Evolutionary conservation across 1,140 invertebrate genomes (phyloP).

Genomic region (Drosophila dunni): DNA sequence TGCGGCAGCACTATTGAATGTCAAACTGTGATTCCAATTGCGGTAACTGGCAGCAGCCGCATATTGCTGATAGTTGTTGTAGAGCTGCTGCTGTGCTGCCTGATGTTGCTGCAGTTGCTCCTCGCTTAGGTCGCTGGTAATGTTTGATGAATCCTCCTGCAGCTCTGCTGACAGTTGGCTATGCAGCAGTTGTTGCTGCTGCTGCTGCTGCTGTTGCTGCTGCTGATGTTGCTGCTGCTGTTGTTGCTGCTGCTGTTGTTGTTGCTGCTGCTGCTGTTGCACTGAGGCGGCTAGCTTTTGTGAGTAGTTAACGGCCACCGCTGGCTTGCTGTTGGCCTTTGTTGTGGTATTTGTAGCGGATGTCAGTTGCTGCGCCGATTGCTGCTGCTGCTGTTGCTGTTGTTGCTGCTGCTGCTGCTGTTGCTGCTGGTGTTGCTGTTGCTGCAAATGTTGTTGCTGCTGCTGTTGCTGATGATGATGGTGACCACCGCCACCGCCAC

Average conservation of each 20-base stretch:
- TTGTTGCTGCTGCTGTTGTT: slow-evolving; percentile 57
- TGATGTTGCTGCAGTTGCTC: slow-evolving; percentile 82
- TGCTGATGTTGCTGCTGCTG: slow-evolving; percentile 70
- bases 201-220: slow-evolving; percentile 65
- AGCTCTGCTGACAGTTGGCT: slow-evolving; percentile 69
- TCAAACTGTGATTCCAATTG: slow-evolving; percentile 80
- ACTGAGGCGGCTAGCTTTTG: slow-evolving; percentile 62
- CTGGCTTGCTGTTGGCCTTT: slow-evolving; percentile 67
- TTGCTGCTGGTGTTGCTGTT: slow-evolving; percentile 61
- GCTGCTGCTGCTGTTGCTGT: slow-evolving; percentile 51
- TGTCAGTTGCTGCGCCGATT: slow-evolving; percentile 78
- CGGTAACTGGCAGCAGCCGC: slow-evolving; percentile 78
- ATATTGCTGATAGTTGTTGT: slow-evolving; percentile 83
- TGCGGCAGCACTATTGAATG: slow-evolving; percentile 78
- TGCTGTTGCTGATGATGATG: slow-evolving; percentile 76
- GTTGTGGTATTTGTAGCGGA: slow-evolving; percentile 68
- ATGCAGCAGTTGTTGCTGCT: slow-evolving; percentile 70
- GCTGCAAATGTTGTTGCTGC: slow-evolving; percentile 71
- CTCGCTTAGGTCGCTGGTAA: slow-evolving; percentile 81
- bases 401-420: slow-evolving; percentile 49
- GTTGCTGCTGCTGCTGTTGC: slow-evolving; percentile 47
- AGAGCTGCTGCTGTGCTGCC: slow-evolving; percentile 74
- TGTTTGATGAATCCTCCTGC: slow-evolving; percentile 81
- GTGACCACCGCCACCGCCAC: slow-evolving; percentile 24
- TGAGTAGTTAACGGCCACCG: slow-evolving; percentile 63